Evolutionary conservation across 2,797 vertebrate genomes (phyloP), one percentile per base, ranked within the genome.

Genomic region (Karalla daura): DNA sequence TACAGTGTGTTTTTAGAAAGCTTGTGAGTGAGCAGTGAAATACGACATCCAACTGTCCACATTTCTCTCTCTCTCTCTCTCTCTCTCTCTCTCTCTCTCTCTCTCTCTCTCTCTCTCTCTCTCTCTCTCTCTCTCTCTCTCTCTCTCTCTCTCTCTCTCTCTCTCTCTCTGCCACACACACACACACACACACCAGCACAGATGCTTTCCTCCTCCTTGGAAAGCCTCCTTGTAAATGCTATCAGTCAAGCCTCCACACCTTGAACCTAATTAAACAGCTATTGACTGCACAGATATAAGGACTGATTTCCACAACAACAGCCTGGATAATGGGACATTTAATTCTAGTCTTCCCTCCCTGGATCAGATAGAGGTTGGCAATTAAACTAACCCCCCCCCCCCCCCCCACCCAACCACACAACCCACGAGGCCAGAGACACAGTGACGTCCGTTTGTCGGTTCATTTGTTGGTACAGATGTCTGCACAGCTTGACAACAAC

Each of bases 221-320:
- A n/a, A 17, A 33, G 45, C 53, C 63, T 67, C 33, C 54, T 68
- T 74, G 61, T 20, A 72, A 63, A 59, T 33, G 18, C 43, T 52
- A 63, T 59, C 53, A 47, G 21, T 76, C 63, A 78, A 62, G 27
- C 52, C 51, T 76, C 39, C 43, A 20, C 5, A 10, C 11, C 35
- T 39, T 33, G 30, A 28, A 20, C n/a, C 46, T 74, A 69, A 81
- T 84, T 76, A 70, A 79, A 76, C 62, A 46, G 50, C 46, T 36
- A 53, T 20, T 62, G 46, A 74, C 30, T 15, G 37, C 45, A 47
- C 33, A 44, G 53, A 66, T 52, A 69, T 52, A n/a, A 18, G 9
- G 58, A 54, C 14, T 24, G 63, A 68, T 70, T 77, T 61, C 58
- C 44, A 41, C 23, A 15, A 30, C 28, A 30, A 30, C 53, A 60